Evolutionary conservation across 2,888 invertebrate genomes (phyloP).

Genomic region (Nymphalis urticae): DNA sequence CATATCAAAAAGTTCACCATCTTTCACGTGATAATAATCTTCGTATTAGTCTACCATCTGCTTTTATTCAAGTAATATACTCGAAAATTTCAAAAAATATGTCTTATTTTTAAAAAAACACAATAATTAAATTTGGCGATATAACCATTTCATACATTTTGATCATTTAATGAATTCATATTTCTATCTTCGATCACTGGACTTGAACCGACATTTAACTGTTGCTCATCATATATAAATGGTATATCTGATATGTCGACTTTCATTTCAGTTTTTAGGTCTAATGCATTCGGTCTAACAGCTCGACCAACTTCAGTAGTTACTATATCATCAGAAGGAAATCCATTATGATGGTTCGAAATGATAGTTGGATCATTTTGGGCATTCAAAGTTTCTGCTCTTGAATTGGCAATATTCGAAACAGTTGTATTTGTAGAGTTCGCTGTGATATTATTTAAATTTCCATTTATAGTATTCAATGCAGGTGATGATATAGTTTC

Average conservation of each 20-base stretch:
- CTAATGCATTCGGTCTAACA: slow-evolving; percentile 21
- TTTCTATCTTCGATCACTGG: slow-evolving; percentile 30
- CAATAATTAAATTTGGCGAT: background rate
- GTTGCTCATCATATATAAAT: slow-evolving; percentile 34
- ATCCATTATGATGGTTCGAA: too few relatives aligned
- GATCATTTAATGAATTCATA: background rate
- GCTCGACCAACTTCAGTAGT: background rate
- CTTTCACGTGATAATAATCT: too few relatives aligned
- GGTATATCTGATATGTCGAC: slow-evolving; percentile 25
- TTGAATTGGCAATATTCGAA: background rate
- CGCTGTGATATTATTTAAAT: background rate
- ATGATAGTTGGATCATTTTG: background rate
- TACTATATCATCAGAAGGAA: background rate
- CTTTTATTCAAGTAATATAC: too few relatives aligned
- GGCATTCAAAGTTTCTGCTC: background rate
- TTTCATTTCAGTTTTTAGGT: slow-evolving; percentile 7
- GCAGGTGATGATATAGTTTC: background rate
- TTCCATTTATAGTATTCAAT: background rate
- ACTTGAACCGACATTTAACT: slow-evolving; percentile 32
- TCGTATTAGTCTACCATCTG: too few relatives aligned
- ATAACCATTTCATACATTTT: background rate
- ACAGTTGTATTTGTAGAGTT: background rate
- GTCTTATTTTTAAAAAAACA: too few relatives aligned
- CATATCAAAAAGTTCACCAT: too few relatives aligned
- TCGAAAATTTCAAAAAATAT: too few relatives aligned